phyloP scores from a whole-genome alignment of 2,888 invertebrate species.

The Hirtodrosophila cameraria region DNA sequence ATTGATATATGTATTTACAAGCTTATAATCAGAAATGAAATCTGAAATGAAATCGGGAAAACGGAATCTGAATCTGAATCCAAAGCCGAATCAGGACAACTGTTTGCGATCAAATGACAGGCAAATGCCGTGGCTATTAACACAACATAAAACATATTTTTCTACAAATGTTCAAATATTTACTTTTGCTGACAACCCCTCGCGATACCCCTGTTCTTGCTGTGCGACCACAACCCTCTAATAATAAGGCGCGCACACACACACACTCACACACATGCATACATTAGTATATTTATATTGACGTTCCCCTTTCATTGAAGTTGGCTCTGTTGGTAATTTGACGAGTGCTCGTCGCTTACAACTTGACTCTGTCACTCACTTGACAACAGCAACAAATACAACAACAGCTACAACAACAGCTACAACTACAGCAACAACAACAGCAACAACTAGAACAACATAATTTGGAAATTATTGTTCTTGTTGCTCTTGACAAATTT shows the following conservation, averaged over 20 bases:
- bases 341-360: constrained; percentile 60
- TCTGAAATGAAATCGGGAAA: background rate
- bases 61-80: constrained; percentile 17
- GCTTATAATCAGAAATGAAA: too few relatives aligned
- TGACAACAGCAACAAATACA: constrained; percentile 35
- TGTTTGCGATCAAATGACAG: constrained; percentile 70
- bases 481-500: constrained; percentile 54
- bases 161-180: constrained; percentile 83
- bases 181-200: constrained; percentile 49
- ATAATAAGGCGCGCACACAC: constrained; percentile 15
- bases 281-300: too few relatives aligned
- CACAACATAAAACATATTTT: constrained; percentile 82
- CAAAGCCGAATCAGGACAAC: constrained; percentile 43
- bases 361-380: constrained; percentile 76
- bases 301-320: background rate
- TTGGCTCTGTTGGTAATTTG: constrained; percentile 61
- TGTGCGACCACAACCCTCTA: constrained; percentile 50
- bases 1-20: constrained; percentile 24
- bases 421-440: constrained; percentile 14
- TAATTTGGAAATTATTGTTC: constrained; percentile 38
- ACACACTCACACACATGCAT: background rate
- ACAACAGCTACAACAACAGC: background rate
- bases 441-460: constrained; percentile 27
- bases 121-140: constrained; percentile 65
- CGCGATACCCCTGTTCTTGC: background rate